Conservation (phyloP, 2,797 vertebrate genomes). For the Acipenser transmontanus region DNA sequence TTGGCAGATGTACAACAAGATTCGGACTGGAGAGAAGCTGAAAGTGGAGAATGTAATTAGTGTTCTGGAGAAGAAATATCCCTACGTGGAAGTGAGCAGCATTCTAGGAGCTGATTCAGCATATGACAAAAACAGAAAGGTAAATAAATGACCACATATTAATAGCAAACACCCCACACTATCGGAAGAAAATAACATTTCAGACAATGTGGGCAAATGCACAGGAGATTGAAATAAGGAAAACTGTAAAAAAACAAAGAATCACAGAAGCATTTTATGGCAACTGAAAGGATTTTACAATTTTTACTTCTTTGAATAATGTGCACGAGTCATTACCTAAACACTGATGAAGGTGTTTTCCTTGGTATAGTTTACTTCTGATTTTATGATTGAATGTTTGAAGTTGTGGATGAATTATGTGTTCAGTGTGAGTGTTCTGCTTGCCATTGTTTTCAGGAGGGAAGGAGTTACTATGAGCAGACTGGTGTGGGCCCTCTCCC, state of each 20-base stretch:
- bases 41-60: conserved; percentile 81
- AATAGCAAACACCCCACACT: too few relatives aligned
- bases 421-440: background rate
- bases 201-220: too few relatives aligned
- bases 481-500: conserved; percentile 86
- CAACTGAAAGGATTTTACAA: too few relatives aligned
- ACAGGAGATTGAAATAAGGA: too few relatives aligned
- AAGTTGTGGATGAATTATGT: background rate
- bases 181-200: too few relatives aligned
- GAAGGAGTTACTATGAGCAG: conserved; percentile 79
- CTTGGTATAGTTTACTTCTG: too few relatives aligned
- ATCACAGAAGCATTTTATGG: too few relatives aligned
- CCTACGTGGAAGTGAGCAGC: conserved; percentile 83
- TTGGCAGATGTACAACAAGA: conserved; percentile 79
- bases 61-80: conserved; percentile 84
- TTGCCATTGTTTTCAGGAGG: conserved; percentile 60
- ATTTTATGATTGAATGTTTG: too few relatives aligned
- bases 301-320: too few relatives aligned
- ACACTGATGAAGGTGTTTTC: too few relatives aligned
- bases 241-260: too few relatives aligned
- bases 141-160: conserved; percentile 33
- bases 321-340: too few relatives aligned
- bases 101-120: conserved; percentile 81
- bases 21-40: conserved; percentile 69
- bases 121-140: conserved; percentile 89